A percentile compares a stretch with the other conserved stretches of the same genome.
Conservation (phyloP, 2,797 vertebrate genomes). For the Gephyroberyx darwinii region DNA sequence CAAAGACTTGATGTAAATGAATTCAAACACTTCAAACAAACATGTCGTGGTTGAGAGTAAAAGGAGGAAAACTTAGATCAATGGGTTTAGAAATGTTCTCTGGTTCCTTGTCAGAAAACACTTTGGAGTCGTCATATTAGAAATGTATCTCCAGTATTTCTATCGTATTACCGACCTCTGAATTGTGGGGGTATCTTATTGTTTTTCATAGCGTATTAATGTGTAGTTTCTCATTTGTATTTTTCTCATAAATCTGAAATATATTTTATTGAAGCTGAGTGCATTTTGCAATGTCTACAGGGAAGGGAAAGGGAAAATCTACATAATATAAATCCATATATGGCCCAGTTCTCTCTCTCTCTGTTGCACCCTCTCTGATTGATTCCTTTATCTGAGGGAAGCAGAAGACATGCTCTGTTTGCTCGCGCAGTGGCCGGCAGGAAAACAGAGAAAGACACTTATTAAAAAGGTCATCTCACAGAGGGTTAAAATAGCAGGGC, state of each 20-base stretch:
- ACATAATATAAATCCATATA: slow-evolving; percentile 84
- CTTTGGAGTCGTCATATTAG: slow-evolving; percentile 54
- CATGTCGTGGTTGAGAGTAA: slow-evolving; percentile 43
- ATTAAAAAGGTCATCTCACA: slow-evolving; percentile 87
- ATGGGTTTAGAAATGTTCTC: slow-evolving; percentile 44
- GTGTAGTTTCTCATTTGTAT: slow-evolving; percentile 77
- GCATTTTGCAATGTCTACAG: slow-evolving; percentile 75
- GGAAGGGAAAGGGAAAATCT: slow-evolving; percentile 77
- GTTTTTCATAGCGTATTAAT: slow-evolving; percentile 69
- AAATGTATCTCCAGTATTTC: slow-evolving; percentile 64
- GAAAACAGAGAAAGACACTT: slow-evolving; percentile 87
- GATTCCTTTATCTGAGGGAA: slow-evolving; percentile 85
- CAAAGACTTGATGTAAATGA: slow-evolving; percentile 73
- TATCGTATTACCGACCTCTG: slow-evolving; percentile 65
- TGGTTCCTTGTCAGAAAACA: slow-evolving; percentile 36
- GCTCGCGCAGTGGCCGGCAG: slow-evolving; percentile 82
- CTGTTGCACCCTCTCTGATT: slow-evolving; percentile 78
- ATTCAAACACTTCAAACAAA: slow-evolving; percentile 70
- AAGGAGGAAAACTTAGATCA: slow-evolving; percentile 44
- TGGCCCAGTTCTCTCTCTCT: slow-evolving; percentile 80
- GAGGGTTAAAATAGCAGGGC: slow-evolving; percentile 85
- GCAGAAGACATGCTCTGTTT: slow-evolving; percentile 85
- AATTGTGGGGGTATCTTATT: slow-evolving; percentile 66
- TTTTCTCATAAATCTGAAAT: slow-evolving; percentile 82
- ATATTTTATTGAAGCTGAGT: slow-evolving; percentile 78